Percentiles rank a stretch among this genome's conserved stretches.
Evolutionary conservation across 1,140 invertebrate genomes (phyloP).

Genomic region (Ceratosolen fusciceps): DNA sequence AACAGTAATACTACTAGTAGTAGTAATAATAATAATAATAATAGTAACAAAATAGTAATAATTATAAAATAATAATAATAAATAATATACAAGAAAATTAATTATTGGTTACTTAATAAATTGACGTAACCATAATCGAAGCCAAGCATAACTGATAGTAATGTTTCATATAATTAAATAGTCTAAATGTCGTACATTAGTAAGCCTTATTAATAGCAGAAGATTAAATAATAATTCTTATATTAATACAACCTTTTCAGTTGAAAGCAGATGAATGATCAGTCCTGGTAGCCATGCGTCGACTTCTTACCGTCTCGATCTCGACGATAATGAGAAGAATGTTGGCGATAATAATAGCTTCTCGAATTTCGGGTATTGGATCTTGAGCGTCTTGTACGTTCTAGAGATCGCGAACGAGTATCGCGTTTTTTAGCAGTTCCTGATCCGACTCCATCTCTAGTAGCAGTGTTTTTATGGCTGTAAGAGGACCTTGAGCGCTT

Average conservation of each 20-base stretch:
- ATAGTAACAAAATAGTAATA: background rate
- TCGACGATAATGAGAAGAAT: slow-evolving; percentile 59
- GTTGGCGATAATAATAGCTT: slow-evolving; percentile 57
- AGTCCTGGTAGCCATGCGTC: slow-evolving; percentile 69
- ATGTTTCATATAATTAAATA: background rate
- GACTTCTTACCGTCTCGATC: slow-evolving; percentile 70
- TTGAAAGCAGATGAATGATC: slow-evolving; percentile 51
- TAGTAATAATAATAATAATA: background rate
- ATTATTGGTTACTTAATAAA: too few relatives aligned
- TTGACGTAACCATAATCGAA: background rate
- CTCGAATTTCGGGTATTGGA: slow-evolving; percentile 61
- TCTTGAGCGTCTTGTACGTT: slow-evolving; percentile 59
- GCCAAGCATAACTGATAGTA: background rate
- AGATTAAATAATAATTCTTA: slow-evolving; percentile 11
- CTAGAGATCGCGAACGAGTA: slow-evolving; percentile 58
- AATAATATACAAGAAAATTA: too few relatives aligned
- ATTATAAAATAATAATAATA: background rate
- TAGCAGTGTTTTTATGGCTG: slow-evolving; percentile 49
- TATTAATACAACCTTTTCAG: slow-evolving; percentile 67
- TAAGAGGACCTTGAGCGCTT: slow-evolving; percentile 57
- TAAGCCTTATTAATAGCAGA: background rate
- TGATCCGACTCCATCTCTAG: background rate
- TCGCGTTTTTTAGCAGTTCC: slow-evolving; percentile 41
- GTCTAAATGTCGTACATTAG: background rate
- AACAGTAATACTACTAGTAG: too few relatives aligned